Conservation (phyloP, 2,888 invertebrate genomes). For the Gibbula magus region DNA sequence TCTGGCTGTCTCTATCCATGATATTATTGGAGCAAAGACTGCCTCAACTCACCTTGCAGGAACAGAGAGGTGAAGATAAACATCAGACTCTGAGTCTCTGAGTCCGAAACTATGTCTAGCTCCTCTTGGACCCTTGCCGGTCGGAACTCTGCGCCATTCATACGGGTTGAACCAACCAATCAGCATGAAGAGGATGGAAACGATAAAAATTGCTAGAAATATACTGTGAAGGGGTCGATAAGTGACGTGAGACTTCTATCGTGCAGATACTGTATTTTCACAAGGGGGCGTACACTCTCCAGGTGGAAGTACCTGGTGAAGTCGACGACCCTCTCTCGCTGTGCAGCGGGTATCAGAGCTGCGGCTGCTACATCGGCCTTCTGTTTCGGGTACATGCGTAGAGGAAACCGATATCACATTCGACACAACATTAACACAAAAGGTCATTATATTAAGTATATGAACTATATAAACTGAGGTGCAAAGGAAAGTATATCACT, state of each 20-base stretch:
- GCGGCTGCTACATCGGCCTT: constrained; percentile 22
- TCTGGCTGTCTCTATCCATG: too few relatives aligned
- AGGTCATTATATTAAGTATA: too few relatives aligned
- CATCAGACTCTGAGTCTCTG: constrained; percentile 41
- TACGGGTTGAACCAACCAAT: constrained; percentile 44
- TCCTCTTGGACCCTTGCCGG: constrained; percentile 34
- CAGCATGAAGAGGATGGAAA: too few relatives aligned
- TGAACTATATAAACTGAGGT: too few relatives aligned
- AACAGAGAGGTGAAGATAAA: too few relatives aligned
- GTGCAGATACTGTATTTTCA: constrained; percentile 17
- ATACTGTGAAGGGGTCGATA: constrained; percentile 17
- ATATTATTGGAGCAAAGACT: too few relatives aligned
- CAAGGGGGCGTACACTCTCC: constrained; percentile 10
- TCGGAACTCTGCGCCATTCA: constrained; percentile 36
- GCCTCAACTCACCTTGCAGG: too few relatives aligned
- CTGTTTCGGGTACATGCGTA: too few relatives aligned
- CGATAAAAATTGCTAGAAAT: constrained; percentile 5
- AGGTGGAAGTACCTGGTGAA: constrained; percentile 6
- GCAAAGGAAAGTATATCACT: too few relatives aligned
- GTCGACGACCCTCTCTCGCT: constrained; percentile 19
- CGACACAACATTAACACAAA: too few relatives aligned
- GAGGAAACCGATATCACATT: too few relatives aligned
- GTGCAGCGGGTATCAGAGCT: not conserved
- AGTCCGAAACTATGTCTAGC: too few relatives aligned
- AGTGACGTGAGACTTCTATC: not conserved